phyloP scores from a whole-genome alignment of 2,113 vertebrate genomes.

The Podilymbus podiceps region DNA sequence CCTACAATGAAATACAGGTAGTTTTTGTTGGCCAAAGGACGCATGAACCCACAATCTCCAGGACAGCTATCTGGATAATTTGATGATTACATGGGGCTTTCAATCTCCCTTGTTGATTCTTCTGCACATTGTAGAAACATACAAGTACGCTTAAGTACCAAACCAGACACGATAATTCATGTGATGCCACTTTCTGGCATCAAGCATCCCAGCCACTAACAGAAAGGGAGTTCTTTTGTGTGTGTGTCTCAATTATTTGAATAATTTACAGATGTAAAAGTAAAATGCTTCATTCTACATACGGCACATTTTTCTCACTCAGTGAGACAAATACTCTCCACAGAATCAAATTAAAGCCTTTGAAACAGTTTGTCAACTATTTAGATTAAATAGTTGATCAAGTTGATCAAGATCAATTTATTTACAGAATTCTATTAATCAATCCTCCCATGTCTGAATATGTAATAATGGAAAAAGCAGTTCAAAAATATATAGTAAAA shows the following conservation, averaged over 20 bases:
- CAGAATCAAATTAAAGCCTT: not conserved
- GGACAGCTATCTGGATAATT: not conserved
- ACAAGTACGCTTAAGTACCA: not conserved
- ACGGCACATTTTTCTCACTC: not conserved
- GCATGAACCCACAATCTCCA: not conserved
- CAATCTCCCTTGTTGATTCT: not conserved
- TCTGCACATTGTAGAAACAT: not conserved
- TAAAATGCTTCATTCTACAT: not conserved
- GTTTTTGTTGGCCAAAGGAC: not conserved
- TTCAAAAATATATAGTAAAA: not conserved
- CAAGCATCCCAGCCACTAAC: not conserved
- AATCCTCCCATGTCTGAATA: not conserved
- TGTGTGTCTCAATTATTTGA: not conserved
- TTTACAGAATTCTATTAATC: not conserved
- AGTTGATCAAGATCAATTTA: not conserved
- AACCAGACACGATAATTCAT: not conserved
- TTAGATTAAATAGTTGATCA: not conserved
- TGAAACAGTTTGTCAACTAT: not conserved
- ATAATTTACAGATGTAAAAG: not conserved
- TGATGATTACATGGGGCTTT: not conserved
- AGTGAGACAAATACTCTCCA: not conserved
- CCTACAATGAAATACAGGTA: not conserved
- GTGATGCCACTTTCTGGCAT: not conserved
- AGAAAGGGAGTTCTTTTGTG: not conserved
- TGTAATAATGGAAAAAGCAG: not conserved